Percentiles rank a stretch among this genome's conserved stretches.
phyloP scores from a whole-genome alignment of 2,888 invertebrate genomes.

The Oxytorus armatus region DNA sequence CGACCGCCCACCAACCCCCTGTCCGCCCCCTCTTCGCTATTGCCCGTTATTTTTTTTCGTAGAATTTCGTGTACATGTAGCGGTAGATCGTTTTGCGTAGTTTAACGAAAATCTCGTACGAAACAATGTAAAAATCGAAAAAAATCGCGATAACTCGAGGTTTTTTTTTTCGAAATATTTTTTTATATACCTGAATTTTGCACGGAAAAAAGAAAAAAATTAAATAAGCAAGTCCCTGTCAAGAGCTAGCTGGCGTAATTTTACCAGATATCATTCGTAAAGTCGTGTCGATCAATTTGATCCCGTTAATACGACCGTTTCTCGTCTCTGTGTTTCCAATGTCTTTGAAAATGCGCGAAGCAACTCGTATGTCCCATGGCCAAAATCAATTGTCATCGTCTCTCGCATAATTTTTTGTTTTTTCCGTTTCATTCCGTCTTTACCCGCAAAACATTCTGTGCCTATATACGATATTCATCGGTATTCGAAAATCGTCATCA shows the following conservation, averaged over 20 bases:
- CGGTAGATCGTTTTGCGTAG: conserved; percentile 64
- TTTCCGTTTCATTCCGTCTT: background rate
- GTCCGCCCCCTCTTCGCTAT: conserved; percentile 31
- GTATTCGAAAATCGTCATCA: conserved; percentile 21
- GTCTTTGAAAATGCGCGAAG: conserved; percentile 22
- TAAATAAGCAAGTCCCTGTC: too few relatives aligned
- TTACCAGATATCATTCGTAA: too few relatives aligned
- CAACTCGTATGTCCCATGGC: conserved; percentile 70
- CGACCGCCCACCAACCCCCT: background rate
- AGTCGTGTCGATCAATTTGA: too few relatives aligned
- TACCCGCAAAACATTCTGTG: too few relatives aligned
- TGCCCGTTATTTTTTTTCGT: conserved; percentile 49
- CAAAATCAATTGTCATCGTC: conserved; percentile 33
- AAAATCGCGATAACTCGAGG: background rate
- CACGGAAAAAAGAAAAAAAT: too few relatives aligned
- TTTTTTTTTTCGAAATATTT: conserved; percentile 8
- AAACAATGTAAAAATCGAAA: conserved; percentile 17
- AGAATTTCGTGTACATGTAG: conserved; percentile 62
- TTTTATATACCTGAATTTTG: too few relatives aligned
- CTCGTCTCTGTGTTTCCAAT: background rate
- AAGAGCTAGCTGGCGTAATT: too few relatives aligned
- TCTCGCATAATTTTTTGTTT: conserved; percentile 9
- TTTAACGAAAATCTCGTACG: conserved; percentile 40
- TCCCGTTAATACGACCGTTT: background rate
- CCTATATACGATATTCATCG: too few relatives aligned